Conservation (phyloP, 2,113 vertebrate genomes). For the Oostethus manadensis region DNA sequence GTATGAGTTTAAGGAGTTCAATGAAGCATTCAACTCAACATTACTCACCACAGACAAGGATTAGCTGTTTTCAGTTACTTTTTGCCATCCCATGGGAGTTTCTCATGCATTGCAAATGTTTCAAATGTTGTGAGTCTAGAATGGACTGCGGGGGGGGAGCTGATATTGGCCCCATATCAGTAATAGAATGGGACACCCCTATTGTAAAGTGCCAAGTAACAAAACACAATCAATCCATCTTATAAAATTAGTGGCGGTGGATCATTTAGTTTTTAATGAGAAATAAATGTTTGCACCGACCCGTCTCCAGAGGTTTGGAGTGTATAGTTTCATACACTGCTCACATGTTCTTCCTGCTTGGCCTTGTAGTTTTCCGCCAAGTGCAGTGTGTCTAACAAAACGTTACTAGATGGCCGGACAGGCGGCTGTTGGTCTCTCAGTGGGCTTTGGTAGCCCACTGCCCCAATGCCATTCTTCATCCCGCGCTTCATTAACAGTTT, state of each 20-base stretch:
- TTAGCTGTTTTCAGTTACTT: too few relatives aligned
- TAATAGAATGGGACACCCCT: too few relatives aligned
- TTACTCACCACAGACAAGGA: too few relatives aligned
- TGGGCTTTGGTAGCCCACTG: slow-evolving; percentile 83
- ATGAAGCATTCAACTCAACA: too few relatives aligned
- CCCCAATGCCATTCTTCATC: slow-evolving; percentile 82
- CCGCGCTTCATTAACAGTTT: slow-evolving; percentile 85
- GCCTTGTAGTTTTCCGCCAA: slow-evolving; percentile 80
- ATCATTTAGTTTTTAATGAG: slow-evolving; percentile 10
- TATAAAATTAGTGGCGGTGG: not conserved
- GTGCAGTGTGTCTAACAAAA: slow-evolving; percentile 80
- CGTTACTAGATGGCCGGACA: slow-evolving; percentile 70
- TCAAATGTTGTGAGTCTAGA: too few relatives aligned
- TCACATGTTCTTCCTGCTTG: slow-evolving; percentile 84
- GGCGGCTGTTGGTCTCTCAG: slow-evolving; percentile 68
- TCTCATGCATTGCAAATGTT: too few relatives aligned
- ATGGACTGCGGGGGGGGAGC: too few relatives aligned
- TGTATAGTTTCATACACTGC: slow-evolving; percentile 71
- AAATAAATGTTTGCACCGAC: slow-evolving; percentile 4
- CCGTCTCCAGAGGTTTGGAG: not conserved
- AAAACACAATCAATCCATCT: not conserved
- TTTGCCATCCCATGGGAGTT: too few relatives aligned
- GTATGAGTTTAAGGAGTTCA: too few relatives aligned
- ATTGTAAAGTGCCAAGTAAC: not conserved
- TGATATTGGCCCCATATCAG: too few relatives aligned